Evolutionary conservation across 2,113 vertebrate species (phyloP), one percentile per base, ranked within the genome.

Genomic region (Sialia sialis): DNA sequence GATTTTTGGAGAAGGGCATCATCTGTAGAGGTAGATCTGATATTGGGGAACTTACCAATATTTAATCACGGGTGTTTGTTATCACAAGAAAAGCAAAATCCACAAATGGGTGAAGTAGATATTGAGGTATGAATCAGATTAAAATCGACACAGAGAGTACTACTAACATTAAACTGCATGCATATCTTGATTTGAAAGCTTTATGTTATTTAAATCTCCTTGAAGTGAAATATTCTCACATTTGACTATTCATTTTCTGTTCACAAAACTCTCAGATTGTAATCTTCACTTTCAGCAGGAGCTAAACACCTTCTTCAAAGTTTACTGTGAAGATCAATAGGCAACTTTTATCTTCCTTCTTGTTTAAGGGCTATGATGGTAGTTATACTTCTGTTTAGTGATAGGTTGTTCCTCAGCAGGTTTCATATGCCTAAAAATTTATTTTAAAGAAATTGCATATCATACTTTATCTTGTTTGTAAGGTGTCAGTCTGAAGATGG

Each of bases 1-100:
- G 87, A 95, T 88, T 93, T 96, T 84, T 97, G 76, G 79, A 95
- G 94, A 93, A 92, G 36, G 23, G 62, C 69, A 46, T 88, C 94
- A 90, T 80, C 66, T 80, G 21, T 30, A 54, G 76, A 89, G 77
- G 54, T 77, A 85, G 34, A 89, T 75, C 67, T 93, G 74, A 63
- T 95, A 87, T 54, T 86, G 52, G 58, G 32, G 6, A 93, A 89
- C 12, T 64, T 95, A 80, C 6, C 92, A 51, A 49, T 94, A 81
- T 88, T 94, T 86, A 36, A 78, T 87, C 64, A 70, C 29, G 76
- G 30, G 30, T 90, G 41, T 83, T 93, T 75, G 59, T 83, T 79
- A 44, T 54, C 30, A 55, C 13, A 38, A 54, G 54, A 84, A 56
- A 64, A 62, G 27, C 21, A 89, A 92, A 91, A 75, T 62, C n/a